These are phyloP conservation scores for Amphipoea oculea DNA, from an alignment of 2,888 invertebrate genomes.

Conservation along the genomic window DNA sequence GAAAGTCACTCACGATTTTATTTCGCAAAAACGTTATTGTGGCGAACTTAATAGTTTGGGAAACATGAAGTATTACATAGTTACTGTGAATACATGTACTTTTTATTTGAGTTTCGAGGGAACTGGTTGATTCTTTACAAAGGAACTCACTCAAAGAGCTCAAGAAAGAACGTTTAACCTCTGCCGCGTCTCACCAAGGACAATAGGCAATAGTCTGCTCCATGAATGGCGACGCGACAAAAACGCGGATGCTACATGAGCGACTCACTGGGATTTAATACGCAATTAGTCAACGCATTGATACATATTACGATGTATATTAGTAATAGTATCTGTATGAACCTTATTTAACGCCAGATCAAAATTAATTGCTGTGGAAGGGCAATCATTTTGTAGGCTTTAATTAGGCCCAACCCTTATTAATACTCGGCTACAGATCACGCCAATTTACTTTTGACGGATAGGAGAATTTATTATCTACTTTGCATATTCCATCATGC, in stretches of 20 bases:
- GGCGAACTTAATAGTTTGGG: conserved; percentile 51
- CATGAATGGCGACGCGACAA: conserved; percentile 80
- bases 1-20: conserved; percentile 62
- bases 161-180: conserved; percentile 61
- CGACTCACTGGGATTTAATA: conserved; percentile 67
- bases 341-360: conserved; percentile 1
- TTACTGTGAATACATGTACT: conserved; percentile 25
- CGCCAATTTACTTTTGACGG: background rate
- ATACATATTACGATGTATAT: conserved; percentile 43
- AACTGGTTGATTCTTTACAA: conserved; percentile 57
- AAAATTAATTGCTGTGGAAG: background rate
- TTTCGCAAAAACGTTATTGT: conserved; percentile 62
- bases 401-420: background rate
- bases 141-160: conserved; percentile 62
- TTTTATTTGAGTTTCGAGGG: conserved; percentile 47
- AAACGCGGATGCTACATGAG: conserved; percentile 80
- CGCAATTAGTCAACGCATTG: conserved; percentile 69
- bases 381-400: background rate
- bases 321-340: conserved; percentile 10
- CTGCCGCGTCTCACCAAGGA: conserved; percentile 71
- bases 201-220: conserved; percentile 76
- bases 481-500: conserved; percentile 22
- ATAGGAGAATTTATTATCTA: conserved; percentile 21
- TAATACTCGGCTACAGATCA: background rate
- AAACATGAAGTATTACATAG: conserved; percentile 44